A percentile compares a stretch with the other conserved stretches of the same genome.
Conservation (phyloP, 2,797 vertebrate species). For the Falco novaeseelandiae region DNA sequence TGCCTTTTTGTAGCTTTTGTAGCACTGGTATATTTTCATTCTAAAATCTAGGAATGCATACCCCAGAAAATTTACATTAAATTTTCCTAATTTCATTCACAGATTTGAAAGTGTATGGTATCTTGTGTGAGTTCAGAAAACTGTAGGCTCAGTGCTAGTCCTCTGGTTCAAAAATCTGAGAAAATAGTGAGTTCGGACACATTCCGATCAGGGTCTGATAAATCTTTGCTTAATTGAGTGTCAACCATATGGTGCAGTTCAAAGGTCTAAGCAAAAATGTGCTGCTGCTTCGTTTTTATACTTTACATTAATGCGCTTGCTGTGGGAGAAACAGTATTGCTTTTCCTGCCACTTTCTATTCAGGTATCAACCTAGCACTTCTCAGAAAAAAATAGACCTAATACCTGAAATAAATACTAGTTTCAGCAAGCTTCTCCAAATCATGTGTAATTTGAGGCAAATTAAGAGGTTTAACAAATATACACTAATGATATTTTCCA, state of each 20-base stretch:
- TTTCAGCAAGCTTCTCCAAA: not conserved
- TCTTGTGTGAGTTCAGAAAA: not conserved
- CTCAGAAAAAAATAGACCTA: not conserved
- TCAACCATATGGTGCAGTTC: conserved; percentile 47
- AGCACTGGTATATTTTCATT: not conserved
- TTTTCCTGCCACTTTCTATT: conserved; percentile 20
- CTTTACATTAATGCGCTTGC: not conserved
- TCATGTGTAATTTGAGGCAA: not conserved
- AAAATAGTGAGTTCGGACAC: not conserved
- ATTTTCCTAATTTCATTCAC: not conserved
- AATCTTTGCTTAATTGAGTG: conserved; percentile 22
- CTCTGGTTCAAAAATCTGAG: not conserved
- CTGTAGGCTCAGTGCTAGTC: not conserved
- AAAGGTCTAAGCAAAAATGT: conserved; percentile 50
- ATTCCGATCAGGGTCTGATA: not conserved
- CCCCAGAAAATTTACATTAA: not conserved
- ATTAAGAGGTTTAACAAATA: not conserved
- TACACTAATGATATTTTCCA: not conserved
- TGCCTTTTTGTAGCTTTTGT: not conserved
- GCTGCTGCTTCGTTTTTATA: conserved; percentile 18
- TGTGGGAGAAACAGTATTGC: not conserved
- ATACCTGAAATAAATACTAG: not conserved
- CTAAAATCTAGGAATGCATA: not conserved
- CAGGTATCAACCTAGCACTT: not conserved
- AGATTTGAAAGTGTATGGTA: not conserved